These are phyloP conservation scores for Drosophila virilis DNA, from an alignment of 1,140 invertebrate species.

Conservation along the genomic window DNA sequence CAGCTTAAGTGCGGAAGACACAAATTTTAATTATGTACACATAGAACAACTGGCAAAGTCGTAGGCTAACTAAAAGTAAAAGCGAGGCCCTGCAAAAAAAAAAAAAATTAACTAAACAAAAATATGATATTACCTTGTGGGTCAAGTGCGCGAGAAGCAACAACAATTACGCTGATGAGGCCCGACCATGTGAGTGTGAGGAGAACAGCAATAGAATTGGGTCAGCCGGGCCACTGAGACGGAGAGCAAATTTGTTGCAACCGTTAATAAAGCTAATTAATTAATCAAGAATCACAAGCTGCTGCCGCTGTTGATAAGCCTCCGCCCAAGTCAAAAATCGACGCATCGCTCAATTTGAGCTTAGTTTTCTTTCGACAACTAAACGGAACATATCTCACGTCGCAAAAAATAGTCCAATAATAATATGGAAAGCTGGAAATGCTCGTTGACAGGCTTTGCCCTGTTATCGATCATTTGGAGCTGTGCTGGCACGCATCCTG, in stretches of 20 bases:
- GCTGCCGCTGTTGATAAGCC: slow-evolving; percentile 56
- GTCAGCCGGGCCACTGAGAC: slow-evolving; percentile 63
- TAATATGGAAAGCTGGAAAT: background rate
- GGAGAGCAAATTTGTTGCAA: slow-evolving; percentile 61
- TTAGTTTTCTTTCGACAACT: slow-evolving; percentile 68
- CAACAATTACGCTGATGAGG: slow-evolving; percentile 11
- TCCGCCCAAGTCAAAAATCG: slow-evolving; percentile 73
- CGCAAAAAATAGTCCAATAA: background rate
- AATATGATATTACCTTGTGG: slow-evolving; percentile 61
- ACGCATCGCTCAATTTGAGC: slow-evolving; percentile 65
- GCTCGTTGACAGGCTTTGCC: slow-evolving; percentile 32
- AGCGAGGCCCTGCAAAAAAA: slow-evolving; percentile 6
- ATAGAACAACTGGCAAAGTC: slow-evolving; percentile 33
- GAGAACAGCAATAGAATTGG: slow-evolving; percentile 62
- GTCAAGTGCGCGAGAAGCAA: slow-evolving; percentile 54
- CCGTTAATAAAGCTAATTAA: slow-evolving; percentile 78
- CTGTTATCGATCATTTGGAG: slow-evolving; percentile 1
- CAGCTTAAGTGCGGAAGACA: slow-evolving; percentile 60
- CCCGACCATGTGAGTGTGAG: slow-evolving; percentile 4
- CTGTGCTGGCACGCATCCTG: slow-evolving; percentile 29
- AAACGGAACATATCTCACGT: slow-evolving; percentile 37
- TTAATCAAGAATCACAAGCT: slow-evolving; percentile 59
- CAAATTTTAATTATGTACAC: slow-evolving; percentile 65
- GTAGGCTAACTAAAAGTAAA: slow-evolving; percentile 46
- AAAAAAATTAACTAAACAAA: background rate